Percentiles rank a stretch among this genome's conserved stretches.
Evolutionary conservation across 23 tunicate species (phyloP).

Genomic region (Oikopleura dioica): DNA sequence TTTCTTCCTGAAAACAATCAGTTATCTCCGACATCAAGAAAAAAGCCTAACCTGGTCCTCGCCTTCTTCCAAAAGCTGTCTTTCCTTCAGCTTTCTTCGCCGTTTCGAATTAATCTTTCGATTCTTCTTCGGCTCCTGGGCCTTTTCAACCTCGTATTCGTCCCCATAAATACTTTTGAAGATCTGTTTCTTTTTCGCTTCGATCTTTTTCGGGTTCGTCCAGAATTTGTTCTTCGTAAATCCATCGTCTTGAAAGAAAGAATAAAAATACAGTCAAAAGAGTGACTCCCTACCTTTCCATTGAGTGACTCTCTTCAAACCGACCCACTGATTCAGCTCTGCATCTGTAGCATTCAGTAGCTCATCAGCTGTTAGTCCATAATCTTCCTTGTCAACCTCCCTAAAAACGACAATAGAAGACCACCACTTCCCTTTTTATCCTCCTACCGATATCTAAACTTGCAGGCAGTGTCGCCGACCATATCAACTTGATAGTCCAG

Average conservation of each 20-base stretch:
- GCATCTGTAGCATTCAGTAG: background rate
- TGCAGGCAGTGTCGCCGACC: constrained; percentile 4
- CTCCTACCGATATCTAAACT: background rate
- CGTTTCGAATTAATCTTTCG: background rate
- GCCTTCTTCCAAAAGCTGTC: too few relatives aligned
- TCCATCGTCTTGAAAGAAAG: background rate
- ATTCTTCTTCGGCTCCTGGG: background rate
- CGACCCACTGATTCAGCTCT: background rate
- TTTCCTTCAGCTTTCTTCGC: background rate
- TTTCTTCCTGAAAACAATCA: too few relatives aligned
- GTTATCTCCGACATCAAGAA: too few relatives aligned
- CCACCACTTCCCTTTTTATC: too few relatives aligned
- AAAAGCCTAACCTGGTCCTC: too few relatives aligned
- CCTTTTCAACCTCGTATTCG: background rate
- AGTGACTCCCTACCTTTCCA: too few relatives aligned
- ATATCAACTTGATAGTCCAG: constrained; percentile 6
- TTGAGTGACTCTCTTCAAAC: background rate
- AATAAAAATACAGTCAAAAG: too few relatives aligned
- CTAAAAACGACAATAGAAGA: background rate
- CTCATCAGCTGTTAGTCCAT: background rate
- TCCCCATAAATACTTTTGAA: background rate
- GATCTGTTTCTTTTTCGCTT: background rate
- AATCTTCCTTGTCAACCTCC: background rate
- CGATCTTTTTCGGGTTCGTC: background rate
- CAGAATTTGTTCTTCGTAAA: constrained; percentile 1